These are phyloP conservation scores for Discoglossus pictus DNA, from an alignment of 2,797 vertebrate species.

Conservation along the genomic window DNA sequence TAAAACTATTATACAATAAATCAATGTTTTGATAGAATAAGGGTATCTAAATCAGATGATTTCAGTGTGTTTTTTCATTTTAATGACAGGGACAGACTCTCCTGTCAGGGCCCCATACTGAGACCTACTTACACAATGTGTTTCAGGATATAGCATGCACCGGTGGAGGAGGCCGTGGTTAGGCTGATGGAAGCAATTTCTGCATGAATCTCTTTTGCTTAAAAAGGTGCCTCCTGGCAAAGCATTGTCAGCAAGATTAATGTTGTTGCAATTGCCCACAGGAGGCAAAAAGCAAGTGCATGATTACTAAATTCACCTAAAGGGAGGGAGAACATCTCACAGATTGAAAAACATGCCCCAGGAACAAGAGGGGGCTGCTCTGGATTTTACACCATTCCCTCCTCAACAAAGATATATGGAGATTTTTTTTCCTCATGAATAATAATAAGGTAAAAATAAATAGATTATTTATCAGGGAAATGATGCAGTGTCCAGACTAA, in stretches of 20 bases:
- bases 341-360: slow-evolving; percentile 32
- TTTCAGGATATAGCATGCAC: not conserved
- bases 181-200: slow-evolving; percentile 32
- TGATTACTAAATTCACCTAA: slow-evolving; percentile 40
- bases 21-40: slow-evolving; percentile 9
- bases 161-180: not conserved
- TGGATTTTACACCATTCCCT: slow-evolving; percentile 4
- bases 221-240: slow-evolving; percentile 42
- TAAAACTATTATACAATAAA: not conserved
- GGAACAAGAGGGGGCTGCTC: slow-evolving; percentile 4
- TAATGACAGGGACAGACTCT: slow-evolving; percentile 1
- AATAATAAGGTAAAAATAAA: slow-evolving; percentile 9
- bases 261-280: slow-evolving; percentile 34
- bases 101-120: not conserved
- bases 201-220: slow-evolving; percentile 46
- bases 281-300: slow-evolving; percentile 29
- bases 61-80: not conserved
- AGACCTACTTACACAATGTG: not conserved
- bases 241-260: slow-evolving; percentile 44
- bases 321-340: slow-evolving; percentile 7
- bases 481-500: not conserved
- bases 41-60: not conserved
- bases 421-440: slow-evolving; percentile 16
- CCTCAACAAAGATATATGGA: slow-evolving; percentile 22
- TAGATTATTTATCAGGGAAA: slow-evolving; percentile 1